Evolutionary conservation across 2,797 vertebrate species (phyloP).

Genomic region (Melanotaenia nigrans): DNA sequence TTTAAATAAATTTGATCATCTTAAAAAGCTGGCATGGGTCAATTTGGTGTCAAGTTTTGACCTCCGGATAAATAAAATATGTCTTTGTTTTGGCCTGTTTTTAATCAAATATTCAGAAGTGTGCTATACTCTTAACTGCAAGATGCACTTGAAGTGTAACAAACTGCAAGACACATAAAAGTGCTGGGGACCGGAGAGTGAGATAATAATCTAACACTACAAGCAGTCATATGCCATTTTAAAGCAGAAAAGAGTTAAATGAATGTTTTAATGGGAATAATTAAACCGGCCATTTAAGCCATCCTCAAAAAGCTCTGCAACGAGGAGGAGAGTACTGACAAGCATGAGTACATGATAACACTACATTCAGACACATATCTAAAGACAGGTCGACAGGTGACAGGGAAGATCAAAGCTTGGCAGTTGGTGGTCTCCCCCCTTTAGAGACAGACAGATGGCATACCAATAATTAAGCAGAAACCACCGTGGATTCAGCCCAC

Average conservation of each 20-base stretch:
- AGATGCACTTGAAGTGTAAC: background rate
- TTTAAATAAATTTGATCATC: background rate
- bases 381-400: constrained; percentile 41
- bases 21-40: background rate
- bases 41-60: background rate
- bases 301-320: constrained; percentile 2
- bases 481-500: constrained; percentile 68
- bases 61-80: background rate
- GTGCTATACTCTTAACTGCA: background rate
- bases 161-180: background rate
- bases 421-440: constrained; percentile 73
- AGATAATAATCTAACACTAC: background rate
- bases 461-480: constrained; percentile 79
- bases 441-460: constrained; percentile 78
- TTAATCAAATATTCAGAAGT: background rate
- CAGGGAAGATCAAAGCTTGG: constrained; percentile 78
- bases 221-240: background rate
- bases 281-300: no score
- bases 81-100: background rate
- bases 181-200: background rate
- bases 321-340: constrained; percentile 51
- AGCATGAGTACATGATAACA: background rate
- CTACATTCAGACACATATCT: constrained; percentile 7
- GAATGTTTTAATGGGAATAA: background rate
- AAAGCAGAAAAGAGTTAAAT: background rate